phyloP scores from a whole-genome alignment of 1,140 invertebrate genomes.

The Theocolax elegans region DNA sequence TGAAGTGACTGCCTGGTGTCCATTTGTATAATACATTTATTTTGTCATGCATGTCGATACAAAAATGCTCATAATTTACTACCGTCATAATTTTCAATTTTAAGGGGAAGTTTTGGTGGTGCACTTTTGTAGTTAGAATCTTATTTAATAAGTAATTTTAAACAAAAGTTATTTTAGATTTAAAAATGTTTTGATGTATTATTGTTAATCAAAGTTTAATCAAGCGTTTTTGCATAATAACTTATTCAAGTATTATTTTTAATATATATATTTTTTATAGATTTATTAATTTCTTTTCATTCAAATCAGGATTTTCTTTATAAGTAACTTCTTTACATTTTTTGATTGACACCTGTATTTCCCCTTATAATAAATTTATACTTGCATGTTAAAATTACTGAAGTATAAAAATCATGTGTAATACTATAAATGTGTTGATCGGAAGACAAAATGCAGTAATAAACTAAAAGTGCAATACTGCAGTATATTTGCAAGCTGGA shows the following conservation, averaged over 20 bases:
- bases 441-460: constrained; percentile 5
- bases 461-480: constrained; percentile 1
- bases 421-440: constrained; percentile 8
- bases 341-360: neutral
- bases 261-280: neutral
- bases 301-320: neutral
- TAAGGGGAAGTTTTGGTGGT: constrained; percentile 5
- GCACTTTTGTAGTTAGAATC: no score
- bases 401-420: neutral
- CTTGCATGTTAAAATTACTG: neutral
- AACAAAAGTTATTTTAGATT: no score
- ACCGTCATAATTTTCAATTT: constrained; percentile 9
- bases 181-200: no score
- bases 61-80: constrained; percentile 12
- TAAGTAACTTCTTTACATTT: no score
- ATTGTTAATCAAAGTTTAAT: no score
- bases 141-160: no score
- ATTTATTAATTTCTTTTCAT: neutral
- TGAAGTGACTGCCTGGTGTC: constrained; percentile 10
- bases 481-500: neutral
- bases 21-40: constrained; percentile 27
- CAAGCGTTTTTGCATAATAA: no score
- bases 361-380: neutral
- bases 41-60: constrained; percentile 1
- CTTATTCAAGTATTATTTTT: no score